Percentiles rank a stretch among this genome's conserved stretches.
These are phyloP conservation scores for Epinotia nisella DNA, from an alignment of 2,888 invertebrate species.

Conservation along the genomic window DNA sequence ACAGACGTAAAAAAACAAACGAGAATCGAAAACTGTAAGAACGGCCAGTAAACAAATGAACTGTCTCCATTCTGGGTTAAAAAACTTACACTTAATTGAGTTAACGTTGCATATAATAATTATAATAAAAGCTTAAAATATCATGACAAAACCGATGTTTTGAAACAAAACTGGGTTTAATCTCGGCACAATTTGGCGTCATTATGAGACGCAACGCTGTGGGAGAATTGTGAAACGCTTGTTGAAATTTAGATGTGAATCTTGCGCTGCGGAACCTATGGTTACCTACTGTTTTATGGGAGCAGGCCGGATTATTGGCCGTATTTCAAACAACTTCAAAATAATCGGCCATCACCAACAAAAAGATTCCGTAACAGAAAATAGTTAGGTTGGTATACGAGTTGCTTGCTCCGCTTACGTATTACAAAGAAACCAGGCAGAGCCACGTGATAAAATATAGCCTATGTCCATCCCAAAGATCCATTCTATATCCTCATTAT, in stretches of 20 bases:
- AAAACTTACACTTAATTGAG: background rate
- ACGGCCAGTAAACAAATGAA: too few relatives aligned
- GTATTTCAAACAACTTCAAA: background rate
- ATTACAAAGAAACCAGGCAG: too few relatives aligned
- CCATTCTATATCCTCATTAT: too few relatives aligned
- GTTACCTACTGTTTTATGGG: background rate
- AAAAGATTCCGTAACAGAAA: too few relatives aligned
- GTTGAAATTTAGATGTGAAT: conserved; percentile 22
- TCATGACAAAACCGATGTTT: conserved; percentile 13
- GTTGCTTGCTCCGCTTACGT: too few relatives aligned
- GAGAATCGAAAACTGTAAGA: too few relatives aligned
- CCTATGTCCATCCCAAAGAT: too few relatives aligned
- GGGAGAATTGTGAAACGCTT: conserved; percentile 23
- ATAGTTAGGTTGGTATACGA: too few relatives aligned
- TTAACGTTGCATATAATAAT: background rate
- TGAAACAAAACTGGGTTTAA: conserved; percentile 22
- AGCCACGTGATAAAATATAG: too few relatives aligned
- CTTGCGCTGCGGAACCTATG: conserved; percentile 14
- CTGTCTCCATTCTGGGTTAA: too few relatives aligned
- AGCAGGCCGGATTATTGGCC: background rate
- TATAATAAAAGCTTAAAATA: background rate
- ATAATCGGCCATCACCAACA: background rate
- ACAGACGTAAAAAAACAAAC: too few relatives aligned
- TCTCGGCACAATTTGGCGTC: conserved; percentile 22
- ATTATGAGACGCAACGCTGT: conserved; percentile 23